Evolutionary conservation across 2,113 vertebrate genomes (phyloP), one percentile per base, ranked within the genome.

Genomic region (Percina caprodes): DNA sequence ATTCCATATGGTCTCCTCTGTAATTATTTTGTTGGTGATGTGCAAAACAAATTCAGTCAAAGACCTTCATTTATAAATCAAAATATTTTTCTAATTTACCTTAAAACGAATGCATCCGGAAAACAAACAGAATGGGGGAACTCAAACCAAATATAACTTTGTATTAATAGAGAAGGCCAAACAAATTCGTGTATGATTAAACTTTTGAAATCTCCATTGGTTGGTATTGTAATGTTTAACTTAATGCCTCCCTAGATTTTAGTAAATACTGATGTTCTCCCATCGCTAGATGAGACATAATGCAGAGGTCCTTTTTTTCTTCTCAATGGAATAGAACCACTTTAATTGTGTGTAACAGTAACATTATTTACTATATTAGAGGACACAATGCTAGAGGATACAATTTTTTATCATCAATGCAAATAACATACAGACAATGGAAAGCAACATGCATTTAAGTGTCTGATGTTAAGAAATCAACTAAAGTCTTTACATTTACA

Each of bases 21-120:
- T 74, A 46, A 70, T 73, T 82, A 75, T 60, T 86, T 69, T 55
- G 35, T 71, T 80, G 74, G 30, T 51, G 52, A 19, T 69, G 14
- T 59, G 24, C 13, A 23, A 45, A 70, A 73, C 39, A 45, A 9
- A 56, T 39, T 46, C 10, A 42, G 45, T 59, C 19, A 76, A 65
- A 82, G 21, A 19, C 35, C 42, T 54, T 59, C 1, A 18, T 60
- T 80, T 49, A 72, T 82, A 23, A 68, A 69, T 54, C 14, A 51
- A 56, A 48, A 48, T 30, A 2, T 18, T 12, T 5, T 39, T 39
- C 10, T 65, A 65, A 74, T 74, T 74, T 70, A 58, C 48, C 58
- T 75, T 52, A 19, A 83, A 55, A 33, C 0, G 0, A 30, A 54
- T 71, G 3, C 35, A 54, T 52, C 11, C 0, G 9, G 26, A 61